These are phyloP conservation scores for Colossoma macropomum DNA, from an alignment of 2,113 vertebrate species.

Conservation along the genomic window DNA sequence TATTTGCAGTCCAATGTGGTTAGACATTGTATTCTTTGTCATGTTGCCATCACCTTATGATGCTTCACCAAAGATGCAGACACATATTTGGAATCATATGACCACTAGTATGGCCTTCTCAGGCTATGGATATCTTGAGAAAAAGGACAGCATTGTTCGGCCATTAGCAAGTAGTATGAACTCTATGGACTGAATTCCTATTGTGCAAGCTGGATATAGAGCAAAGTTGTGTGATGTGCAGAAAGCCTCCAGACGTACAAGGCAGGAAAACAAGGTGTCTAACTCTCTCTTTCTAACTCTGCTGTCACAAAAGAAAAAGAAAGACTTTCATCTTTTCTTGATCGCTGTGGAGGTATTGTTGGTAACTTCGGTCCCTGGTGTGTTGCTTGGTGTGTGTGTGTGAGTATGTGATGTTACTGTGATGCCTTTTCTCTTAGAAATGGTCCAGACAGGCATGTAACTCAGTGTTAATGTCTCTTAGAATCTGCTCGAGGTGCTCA, in stretches of 20 bases:
- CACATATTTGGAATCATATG: too few relatives aligned
- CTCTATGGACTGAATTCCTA: background rate
- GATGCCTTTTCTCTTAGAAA: conserved; percentile 36
- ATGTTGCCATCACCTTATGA: too few relatives aligned
- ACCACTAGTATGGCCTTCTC: background rate
- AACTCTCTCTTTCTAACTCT: background rate
- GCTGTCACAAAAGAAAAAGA: background rate
- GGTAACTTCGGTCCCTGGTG: conserved; percentile 17
- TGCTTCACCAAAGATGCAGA: too few relatives aligned
- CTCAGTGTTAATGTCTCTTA: conserved; percentile 47
- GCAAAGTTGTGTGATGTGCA: background rate
- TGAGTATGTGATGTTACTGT: conserved; percentile 33
- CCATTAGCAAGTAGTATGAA: background rate
- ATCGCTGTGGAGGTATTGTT: conserved; percentile 27
- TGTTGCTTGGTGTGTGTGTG: conserved; percentile 17
- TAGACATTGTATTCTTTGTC: too few relatives aligned
- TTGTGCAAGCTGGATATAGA: background rate
- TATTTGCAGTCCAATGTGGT: too few relatives aligned
- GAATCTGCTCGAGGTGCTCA: conserved; percentile 32
- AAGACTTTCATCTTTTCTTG: background rate
- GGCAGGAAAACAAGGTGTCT: too few relatives aligned
- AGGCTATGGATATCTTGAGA: background rate
- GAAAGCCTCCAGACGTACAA: background rate
- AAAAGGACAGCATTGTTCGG: background rate
- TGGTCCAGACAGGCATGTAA: conserved; percentile 46